Percentiles rank a stretch among this genome's conserved stretches.
These are phyloP conservation scores for Sarcophaga carnaria DNA, from an alignment of 2,888 invertebrate genomes.

Conservation along the genomic window DNA sequence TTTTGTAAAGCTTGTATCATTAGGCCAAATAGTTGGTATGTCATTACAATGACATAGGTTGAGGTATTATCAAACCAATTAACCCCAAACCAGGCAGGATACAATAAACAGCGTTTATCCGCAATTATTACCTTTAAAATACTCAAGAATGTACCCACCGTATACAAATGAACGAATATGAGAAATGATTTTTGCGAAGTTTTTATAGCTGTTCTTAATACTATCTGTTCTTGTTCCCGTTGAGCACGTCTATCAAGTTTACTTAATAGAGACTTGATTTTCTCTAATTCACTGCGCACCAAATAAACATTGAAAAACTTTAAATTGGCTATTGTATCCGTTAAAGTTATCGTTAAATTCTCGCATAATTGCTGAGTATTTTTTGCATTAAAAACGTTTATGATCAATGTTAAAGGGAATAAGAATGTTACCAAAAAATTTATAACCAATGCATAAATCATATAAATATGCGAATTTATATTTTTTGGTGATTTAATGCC, in stretches of 20 bases:
- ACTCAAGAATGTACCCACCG: slow-evolving; percentile 74
- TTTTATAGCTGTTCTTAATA: slow-evolving; percentile 71
- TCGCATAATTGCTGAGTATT: slow-evolving; percentile 76
- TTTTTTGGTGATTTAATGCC: slow-evolving; percentile 73
- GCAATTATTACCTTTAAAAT: slow-evolving; percentile 73
- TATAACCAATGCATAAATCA: slow-evolving; percentile 71
- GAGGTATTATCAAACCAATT: slow-evolving; percentile 74
- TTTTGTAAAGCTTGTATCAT: slow-evolving; percentile 77
- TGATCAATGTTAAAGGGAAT: slow-evolving; percentile 77
- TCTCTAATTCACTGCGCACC: slow-evolving; percentile 73
- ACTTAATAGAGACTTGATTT: slow-evolving; percentile 71
- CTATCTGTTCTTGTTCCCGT: slow-evolving; percentile 69
- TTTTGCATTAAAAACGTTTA: slow-evolving; percentile 74
- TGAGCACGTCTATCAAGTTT: slow-evolving; percentile 70
- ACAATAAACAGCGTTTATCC: slow-evolving; percentile 72
- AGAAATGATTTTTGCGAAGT: slow-evolving; percentile 73
- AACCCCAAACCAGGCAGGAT: slow-evolving; percentile 79
- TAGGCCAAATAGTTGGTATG: slow-evolving; percentile 76
- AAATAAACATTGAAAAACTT: slow-evolving; percentile 77
- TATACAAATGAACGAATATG: slow-evolving; percentile 74
- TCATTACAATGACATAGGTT: slow-evolving; percentile 70
- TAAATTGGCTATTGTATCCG: slow-evolving; percentile 77
- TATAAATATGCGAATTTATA: slow-evolving; percentile 62
- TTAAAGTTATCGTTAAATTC: slow-evolving; percentile 78
- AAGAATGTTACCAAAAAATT: slow-evolving; percentile 76